Evolutionary conservation across 2,113 vertebrate genomes (phyloP).

Genomic region (Empidonax alnorum): DNA sequence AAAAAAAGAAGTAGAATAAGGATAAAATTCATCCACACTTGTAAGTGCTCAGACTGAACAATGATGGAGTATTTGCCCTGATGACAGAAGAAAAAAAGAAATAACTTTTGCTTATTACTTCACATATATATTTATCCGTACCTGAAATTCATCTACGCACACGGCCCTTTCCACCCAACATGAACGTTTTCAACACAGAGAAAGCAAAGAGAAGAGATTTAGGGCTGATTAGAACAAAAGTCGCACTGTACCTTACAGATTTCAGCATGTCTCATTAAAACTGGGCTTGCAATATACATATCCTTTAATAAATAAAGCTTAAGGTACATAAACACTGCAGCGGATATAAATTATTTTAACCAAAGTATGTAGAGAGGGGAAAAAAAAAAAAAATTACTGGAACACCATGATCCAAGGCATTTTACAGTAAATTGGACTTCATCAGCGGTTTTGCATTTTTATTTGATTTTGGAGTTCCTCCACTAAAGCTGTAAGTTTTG

Average conservation of each 20-base stretch:
- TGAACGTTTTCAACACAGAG: conserved; percentile 70
- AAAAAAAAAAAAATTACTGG: conserved; percentile 51
- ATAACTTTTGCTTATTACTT: conserved; percentile 25
- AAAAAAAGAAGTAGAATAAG: background rate
- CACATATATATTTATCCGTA: background rate
- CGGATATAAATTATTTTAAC: conserved; percentile 72
- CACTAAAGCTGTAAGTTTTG: conserved; percentile 63
- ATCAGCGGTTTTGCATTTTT: conserved; percentile 64
- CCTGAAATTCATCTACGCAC: conserved; percentile 38
- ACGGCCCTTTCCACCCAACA: conserved; percentile 8
- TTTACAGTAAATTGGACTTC: conserved; percentile 64
- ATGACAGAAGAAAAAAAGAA: background rate
- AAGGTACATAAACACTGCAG: conserved; percentile 66
- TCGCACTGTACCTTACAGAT: conserved; percentile 70
- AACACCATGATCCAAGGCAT: conserved; percentile 49
- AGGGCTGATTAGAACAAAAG: conserved; percentile 68
- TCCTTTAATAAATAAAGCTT: conserved; percentile 69
- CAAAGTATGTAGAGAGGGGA: conserved; percentile 48
- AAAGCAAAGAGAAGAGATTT: conserved; percentile 70
- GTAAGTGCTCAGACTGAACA: background rate
- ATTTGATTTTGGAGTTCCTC: conserved; percentile 69
- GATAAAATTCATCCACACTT: background rate
- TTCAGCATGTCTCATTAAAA: conserved; percentile 72
- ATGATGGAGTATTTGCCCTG: background rate
- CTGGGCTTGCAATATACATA: conserved; percentile 66